Conservation (phyloP, 2,888 invertebrate species). For the Agrypnus murinus region DNA sequence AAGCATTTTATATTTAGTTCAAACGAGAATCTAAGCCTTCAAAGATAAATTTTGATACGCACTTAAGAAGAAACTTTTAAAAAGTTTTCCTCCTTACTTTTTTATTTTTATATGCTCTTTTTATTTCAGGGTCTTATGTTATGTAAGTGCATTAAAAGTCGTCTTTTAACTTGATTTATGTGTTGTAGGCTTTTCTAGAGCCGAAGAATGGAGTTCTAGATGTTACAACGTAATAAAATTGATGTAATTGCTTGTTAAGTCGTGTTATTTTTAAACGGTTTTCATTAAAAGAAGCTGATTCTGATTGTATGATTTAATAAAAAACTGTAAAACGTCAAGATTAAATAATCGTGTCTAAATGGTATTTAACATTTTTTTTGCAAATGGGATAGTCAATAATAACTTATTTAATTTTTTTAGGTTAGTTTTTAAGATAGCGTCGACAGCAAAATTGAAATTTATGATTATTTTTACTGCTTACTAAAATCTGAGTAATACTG, state of each 20-base stretch:
- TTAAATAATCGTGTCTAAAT: no score
- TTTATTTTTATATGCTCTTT: slow-evolving; percentile 3
- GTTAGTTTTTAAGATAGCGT: no score
- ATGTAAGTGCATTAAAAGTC: slow-evolving; percentile 24
- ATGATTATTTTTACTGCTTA: no score
- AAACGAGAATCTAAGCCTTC: not conserved
- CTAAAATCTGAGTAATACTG: no score
- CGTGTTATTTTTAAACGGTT: no score
- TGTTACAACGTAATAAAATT: slow-evolving; percentile 14
- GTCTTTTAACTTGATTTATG: slow-evolving; percentile 20
- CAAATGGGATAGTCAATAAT: no score
- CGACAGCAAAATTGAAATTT: no score
- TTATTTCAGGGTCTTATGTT: slow-evolving; percentile 23
- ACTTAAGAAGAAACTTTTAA: slow-evolving; percentile 10
- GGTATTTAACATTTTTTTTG: no score
- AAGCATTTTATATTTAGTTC: slow-evolving; percentile 16
- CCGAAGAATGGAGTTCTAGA: slow-evolving; percentile 13
- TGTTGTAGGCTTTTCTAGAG: not conserved
- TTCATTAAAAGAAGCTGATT: no score
- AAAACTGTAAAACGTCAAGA: no score
- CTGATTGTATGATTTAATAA: no score
- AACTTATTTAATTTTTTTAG: no score
- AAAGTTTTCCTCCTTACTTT: not conserved
- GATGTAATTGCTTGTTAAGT: not conserved
- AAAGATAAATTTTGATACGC: slow-evolving; percentile 1